Evolutionary conservation across 2,888 invertebrate genomes (phyloP).

Genomic region (Thalpophila matura): DNA sequence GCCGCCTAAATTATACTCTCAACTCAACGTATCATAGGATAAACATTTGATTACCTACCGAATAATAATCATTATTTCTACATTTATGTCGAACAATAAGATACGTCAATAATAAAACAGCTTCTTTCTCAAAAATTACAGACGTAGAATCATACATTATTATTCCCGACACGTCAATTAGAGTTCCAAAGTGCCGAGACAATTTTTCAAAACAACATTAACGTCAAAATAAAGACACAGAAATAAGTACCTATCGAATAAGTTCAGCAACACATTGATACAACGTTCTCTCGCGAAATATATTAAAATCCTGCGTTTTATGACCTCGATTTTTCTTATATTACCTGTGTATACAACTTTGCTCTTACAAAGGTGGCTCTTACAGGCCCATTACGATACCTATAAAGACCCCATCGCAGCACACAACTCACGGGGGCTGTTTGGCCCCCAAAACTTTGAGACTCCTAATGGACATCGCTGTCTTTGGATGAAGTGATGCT

Average conservation of each 20-base stretch:
- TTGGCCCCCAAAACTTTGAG: slow-evolving; percentile 38
- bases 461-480: slow-evolving; percentile 50
- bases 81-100: too few species aligned
- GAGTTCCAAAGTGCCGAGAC: slow-evolving; percentile 10
- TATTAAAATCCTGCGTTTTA: slow-evolving; percentile 47
- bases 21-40: too few species aligned
- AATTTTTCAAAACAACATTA: slow-evolving; percentile 28
- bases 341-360: slow-evolving; percentile 53
- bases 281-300: slow-evolving; percentile 25
- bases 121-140: background rate
- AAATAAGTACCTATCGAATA: slow-evolving; percentile 6
- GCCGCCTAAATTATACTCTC: too few species aligned
- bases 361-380: slow-evolving; percentile 50
- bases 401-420: slow-evolving; percentile 40
- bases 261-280: slow-evolving; percentile 32
- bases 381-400: slow-evolving; percentile 43
- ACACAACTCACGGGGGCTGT: slow-evolving; percentile 40
- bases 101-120: background rate
- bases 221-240: slow-evolving; percentile 22
- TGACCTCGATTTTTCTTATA: slow-evolving; percentile 39
- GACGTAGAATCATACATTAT: background rate
- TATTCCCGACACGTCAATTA: slow-evolving; percentile 3
- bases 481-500: slow-evolving; percentile 22
- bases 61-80: slow-evolving; percentile 2
- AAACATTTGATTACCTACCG: too few species aligned